phyloP scores from a whole-genome alignment of 2,113 vertebrate genomes.

The Colius striatus region DNA sequence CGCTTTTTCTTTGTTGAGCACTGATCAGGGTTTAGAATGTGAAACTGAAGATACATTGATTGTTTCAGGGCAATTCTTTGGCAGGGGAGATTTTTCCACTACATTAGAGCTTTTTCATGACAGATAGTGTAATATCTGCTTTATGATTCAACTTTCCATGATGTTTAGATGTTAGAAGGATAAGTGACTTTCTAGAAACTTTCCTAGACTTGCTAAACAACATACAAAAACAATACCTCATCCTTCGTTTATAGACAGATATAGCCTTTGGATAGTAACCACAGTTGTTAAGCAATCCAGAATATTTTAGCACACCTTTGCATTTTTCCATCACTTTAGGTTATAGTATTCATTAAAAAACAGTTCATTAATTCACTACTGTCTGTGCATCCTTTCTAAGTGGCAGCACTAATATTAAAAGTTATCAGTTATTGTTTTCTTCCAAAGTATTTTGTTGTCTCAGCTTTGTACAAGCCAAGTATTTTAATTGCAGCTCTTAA shows the following conservation, averaged over 20 bases:
- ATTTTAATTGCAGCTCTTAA: constrained; percentile 46
- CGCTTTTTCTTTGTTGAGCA: not conserved
- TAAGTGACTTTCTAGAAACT: not conserved
- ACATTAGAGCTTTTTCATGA: not conserved
- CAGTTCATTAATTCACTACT: constrained; percentile 48
- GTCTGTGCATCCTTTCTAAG: not conserved
- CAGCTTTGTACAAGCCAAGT: constrained; percentile 57
- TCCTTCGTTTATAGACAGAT: not conserved
- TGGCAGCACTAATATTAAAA: constrained; percentile 29
- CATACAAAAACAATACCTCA: not conserved
- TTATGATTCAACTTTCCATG: not conserved
- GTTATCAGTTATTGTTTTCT: constrained; percentile 53
- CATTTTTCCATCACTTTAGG: constrained; percentile 5
- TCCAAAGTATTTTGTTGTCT: constrained; percentile 54
- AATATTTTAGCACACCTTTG: constrained; percentile 24
- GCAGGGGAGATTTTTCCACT: not conserved
- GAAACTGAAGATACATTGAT: not conserved
- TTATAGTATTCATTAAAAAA: constrained; percentile 20
- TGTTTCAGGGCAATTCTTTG: not conserved
- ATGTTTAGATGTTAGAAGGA: not conserved
- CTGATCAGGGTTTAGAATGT: not conserved
- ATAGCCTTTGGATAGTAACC: not conserved
- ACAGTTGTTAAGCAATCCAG: not conserved
- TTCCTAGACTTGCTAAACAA: not conserved
- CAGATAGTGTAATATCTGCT: not conserved